Evolutionary conservation across 2,888 invertebrate species (phyloP).

Genomic region (Sepiola atlantica): DNA sequence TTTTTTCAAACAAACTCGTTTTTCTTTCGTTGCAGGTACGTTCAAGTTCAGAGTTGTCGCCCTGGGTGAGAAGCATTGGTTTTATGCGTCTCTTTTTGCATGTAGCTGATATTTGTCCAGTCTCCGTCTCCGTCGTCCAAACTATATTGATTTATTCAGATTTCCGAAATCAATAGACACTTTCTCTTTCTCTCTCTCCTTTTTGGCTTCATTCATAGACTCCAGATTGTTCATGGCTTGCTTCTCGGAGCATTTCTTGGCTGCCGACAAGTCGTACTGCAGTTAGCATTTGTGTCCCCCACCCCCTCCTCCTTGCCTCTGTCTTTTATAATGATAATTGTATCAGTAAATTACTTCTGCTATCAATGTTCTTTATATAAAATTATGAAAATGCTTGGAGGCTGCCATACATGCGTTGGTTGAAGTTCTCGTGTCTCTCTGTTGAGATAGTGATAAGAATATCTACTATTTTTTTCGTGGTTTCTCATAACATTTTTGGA

Average conservation of each 20-base stretch:
- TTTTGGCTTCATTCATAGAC: neutral
- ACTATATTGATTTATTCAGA: neutral
- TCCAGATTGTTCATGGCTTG: neutral
- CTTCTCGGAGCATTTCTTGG: neutral
- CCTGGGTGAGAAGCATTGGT: constrained; percentile 8
- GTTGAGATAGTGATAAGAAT: neutral
- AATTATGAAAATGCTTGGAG: neutral
- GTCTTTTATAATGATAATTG: neutral
- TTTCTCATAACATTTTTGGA: neutral
- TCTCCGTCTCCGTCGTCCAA: neutral
- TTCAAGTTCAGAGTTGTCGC: constrained; percentile 13
- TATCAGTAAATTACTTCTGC: neutral
- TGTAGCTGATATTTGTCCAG: neutral
- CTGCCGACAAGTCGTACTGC: neutral
- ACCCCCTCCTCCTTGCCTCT: neutral
- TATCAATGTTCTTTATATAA: neutral
- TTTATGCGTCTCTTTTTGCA: neutral
- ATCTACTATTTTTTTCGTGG: neutral
- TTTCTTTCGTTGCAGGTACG: constrained; percentile 12
- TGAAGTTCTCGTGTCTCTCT: neutral
- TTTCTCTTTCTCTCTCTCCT: neutral
- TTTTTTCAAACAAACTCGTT: neutral
- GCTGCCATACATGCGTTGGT: neutral
- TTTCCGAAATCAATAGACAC: neutral
- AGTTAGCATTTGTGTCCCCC: neutral